A percentile compares a stretch with the other conserved stretches of the same genome.
phyloP scores from a whole-genome alignment of 2,113 vertebrate genomes.

The Thryonomys swinderianus region DNA sequence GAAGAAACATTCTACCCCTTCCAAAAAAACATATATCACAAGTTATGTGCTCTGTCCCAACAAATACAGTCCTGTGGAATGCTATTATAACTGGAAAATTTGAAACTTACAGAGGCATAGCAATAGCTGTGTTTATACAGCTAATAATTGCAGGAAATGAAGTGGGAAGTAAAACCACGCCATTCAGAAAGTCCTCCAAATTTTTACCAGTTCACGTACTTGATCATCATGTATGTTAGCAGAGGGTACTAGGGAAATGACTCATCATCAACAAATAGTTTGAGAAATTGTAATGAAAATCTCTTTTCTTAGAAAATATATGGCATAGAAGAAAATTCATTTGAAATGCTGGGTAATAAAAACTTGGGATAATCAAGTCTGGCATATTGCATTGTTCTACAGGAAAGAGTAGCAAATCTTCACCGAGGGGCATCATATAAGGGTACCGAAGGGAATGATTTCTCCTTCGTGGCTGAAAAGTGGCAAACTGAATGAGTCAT shows the following conservation, averaged over 20 bases:
- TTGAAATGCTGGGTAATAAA: constrained; percentile 46
- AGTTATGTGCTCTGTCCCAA: background rate
- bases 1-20: background rate
- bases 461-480: background rate
- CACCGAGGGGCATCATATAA: background rate
- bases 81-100: background rate
- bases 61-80: background rate
- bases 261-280: background rate
- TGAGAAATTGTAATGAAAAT: background rate
- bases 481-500: constrained; percentile 14
- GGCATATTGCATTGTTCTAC: background rate
- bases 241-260: background rate
- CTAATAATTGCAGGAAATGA: background rate
- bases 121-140: background rate
- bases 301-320: background rate
- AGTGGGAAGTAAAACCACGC: background rate
- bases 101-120: background rate
- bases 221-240: background rate
- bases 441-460: background rate
- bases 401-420: background rate
- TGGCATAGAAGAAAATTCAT: background rate
- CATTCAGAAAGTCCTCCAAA: background rate
- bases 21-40: background rate
- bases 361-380: background rate
- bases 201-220: background rate